Evolutionary conservation across 2,888 invertebrate species (phyloP).

Genomic region (Dusona sp.): DNA sequence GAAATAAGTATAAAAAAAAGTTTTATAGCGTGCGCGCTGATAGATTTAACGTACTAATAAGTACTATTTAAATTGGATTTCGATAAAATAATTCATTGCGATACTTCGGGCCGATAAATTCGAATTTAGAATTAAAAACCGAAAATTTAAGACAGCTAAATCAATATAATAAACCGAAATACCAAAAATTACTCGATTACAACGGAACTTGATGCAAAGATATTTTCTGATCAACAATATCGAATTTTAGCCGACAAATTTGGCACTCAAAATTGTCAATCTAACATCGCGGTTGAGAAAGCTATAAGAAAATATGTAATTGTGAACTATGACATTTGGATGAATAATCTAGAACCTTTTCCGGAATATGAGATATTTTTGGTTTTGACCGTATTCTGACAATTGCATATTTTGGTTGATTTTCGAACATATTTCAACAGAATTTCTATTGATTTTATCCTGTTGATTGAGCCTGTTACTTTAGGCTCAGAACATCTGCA

Average conservation of each 20-base stretch:
- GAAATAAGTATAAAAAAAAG: no score
- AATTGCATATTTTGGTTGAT: not conserved
- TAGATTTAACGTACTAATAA: no score
- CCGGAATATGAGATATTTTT: conserved; percentile 20
- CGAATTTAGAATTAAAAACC: no score
- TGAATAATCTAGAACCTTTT: not conserved
- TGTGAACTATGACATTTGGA: not conserved
- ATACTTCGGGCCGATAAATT: no score
- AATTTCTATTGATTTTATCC: no score
- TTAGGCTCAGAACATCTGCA: no score
- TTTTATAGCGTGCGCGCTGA: no score
- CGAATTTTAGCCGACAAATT: not conserved
- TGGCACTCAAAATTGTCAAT: not conserved
- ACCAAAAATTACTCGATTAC: not conserved
- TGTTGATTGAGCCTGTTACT: no score
- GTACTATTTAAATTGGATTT: no score
- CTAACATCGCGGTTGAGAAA: not conserved
- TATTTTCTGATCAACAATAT: not conserved
- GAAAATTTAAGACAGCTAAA: not conserved
- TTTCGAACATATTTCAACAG: not conserved
- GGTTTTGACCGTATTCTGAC: not conserved
- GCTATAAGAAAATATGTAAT: not conserved
- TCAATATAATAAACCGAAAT: not conserved
- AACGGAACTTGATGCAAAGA: not conserved
- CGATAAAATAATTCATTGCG: no score